A percentile compares a stretch with the other conserved stretches of the same genome.
These are phyloP conservation scores for Myzus persicae DNA, from an alignment of 1,140 invertebrate genomes.

Conservation along the genomic window DNA sequence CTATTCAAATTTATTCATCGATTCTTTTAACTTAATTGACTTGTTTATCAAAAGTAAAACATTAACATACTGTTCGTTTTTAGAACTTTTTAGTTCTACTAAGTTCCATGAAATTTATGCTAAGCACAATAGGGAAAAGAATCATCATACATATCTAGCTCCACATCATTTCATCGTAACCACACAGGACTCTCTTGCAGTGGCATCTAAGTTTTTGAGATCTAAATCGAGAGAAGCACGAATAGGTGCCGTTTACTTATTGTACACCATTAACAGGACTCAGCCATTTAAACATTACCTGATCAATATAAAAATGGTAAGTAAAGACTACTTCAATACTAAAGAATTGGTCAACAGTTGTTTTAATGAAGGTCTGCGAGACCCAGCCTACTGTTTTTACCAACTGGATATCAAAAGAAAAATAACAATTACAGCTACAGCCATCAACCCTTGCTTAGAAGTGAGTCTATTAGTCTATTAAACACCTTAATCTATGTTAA, in stretches of 20 bases:
- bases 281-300: not conserved
- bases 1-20: slow-evolving; percentile 34
- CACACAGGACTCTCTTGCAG: not conserved
- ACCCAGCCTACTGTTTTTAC: slow-evolving; percentile 38
- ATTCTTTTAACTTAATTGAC: slow-evolving; percentile 18
- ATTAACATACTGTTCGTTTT: not conserved
- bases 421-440: slow-evolving; percentile 16
- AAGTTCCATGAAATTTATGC: slow-evolving; percentile 39
- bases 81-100: not conserved
- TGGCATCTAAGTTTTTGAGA: slow-evolving; percentile 6
- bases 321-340: not conserved
- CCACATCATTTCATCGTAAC: slow-evolving; percentile 47
- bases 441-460: slow-evolving; percentile 3
- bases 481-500: not conserved
- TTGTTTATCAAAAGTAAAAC: slow-evolving; percentile 19
- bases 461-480: not conserved
- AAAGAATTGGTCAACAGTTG: not conserved
- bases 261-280: not conserved
- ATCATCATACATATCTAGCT: not conserved
- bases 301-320: slow-evolving; percentile 6
- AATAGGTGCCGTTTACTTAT: slow-evolving; percentile 35
- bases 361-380: not conserved
- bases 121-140: not conserved
- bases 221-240: slow-evolving; percentile 18
- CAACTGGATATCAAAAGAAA: not conserved